phyloP scores from a whole-genome alignment of 2,113 vertebrate genomes.

The Gorilla gorilla region DNA sequence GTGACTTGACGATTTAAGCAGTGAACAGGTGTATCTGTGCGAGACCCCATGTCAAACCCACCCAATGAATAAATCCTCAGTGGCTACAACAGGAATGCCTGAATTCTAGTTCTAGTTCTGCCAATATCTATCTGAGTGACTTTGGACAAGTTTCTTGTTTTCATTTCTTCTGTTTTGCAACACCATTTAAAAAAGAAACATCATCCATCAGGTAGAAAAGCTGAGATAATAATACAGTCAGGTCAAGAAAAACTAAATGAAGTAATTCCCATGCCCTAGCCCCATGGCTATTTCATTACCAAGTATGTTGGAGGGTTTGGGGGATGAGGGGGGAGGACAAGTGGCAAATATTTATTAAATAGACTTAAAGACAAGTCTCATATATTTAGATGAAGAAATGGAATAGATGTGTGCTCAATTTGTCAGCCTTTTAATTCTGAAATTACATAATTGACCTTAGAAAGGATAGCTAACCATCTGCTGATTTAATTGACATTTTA shows the following conservation, averaged over 20 bases:
- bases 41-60: background rate
- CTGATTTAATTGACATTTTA: slow-evolving; percentile 63
- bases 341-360: background rate
- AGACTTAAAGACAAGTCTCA: background rate
- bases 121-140: background rate
- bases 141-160: background rate
- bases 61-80: background rate
- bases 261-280: accelerated
- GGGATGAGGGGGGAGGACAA: background rate
- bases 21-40: background rate
- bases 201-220: background rate
- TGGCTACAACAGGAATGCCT: background rate
- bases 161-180: background rate
- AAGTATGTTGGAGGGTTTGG: accelerated
- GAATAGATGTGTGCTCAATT: background rate
- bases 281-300: background rate
- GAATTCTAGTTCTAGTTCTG: background rate
- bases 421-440: slow-evolving; percentile 42
- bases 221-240: background rate
- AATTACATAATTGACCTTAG: background rate
- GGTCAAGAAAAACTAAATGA: background rate
- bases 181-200: background rate
- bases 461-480: slow-evolving; percentile 47
- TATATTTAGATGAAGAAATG: background rate
- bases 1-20: background rate